Percentiles rank a stretch among this genome's conserved stretches.
phyloP scores from a whole-genome alignment of 2,113 vertebrate species.

The Spermophilus dauricus region DNA sequence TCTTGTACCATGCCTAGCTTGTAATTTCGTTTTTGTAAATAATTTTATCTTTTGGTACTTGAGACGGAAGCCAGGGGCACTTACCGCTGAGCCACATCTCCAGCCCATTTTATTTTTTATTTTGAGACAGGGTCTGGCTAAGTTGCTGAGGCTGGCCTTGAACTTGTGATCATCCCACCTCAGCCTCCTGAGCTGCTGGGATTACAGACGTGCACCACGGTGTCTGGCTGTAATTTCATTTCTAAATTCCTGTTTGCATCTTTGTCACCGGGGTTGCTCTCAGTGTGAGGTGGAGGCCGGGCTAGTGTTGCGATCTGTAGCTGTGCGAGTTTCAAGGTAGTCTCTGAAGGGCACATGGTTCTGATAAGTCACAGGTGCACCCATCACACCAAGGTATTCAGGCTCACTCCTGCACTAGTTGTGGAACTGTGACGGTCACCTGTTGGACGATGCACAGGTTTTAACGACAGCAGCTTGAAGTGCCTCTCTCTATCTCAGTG shows the following conservation, averaged over 20 bases:
- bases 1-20: neutral
- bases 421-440: too few species aligned
- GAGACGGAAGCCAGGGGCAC: too few species aligned
- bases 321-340: neutral
- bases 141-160: too few species aligned
- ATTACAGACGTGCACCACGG: too few species aligned
- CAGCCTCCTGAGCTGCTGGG: too few species aligned
- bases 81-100: too few species aligned
- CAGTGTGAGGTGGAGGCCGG: accelerated
- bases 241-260: neutral
- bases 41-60: too few species aligned
- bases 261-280: neutral
- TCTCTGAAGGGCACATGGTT: neutral
- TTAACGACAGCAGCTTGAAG: neutral
- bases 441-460: neutral
- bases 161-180: too few species aligned
- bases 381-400: neutral
- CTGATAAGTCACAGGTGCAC: neutral
- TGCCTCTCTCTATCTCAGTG: neutral
- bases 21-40: neutral
- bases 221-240: too few species aligned
- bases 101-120: too few species aligned
- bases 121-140: too few species aligned
- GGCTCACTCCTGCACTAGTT: neutral
- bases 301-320: neutral